Conservation (phyloP, 2,888 invertebrate genomes). For the Drosophila fungiperda region DNA sequence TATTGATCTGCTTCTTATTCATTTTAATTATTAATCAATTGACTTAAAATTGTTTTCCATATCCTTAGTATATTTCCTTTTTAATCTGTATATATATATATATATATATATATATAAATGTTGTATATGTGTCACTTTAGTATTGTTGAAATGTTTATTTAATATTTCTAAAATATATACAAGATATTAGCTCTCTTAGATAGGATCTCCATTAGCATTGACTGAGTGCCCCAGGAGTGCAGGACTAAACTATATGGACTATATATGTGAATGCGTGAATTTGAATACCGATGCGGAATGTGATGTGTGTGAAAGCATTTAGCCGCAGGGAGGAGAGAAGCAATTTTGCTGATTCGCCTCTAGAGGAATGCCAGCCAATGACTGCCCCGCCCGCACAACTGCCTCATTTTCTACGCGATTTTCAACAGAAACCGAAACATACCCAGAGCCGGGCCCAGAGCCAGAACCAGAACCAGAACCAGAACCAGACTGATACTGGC, state of each 20-base stretch:
- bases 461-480: background rate
- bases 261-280: background rate
- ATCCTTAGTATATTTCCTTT: no score
- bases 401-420: conserved; percentile 31
- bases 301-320: conserved; percentile 14
- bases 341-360: conserved; percentile 34
- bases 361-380: conserved; percentile 36
- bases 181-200: background rate
- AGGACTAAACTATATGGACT: background rate
- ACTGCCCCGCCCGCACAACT: background rate
- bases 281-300: background rate
- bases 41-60: no score
- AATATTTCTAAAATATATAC: background rate
- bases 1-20: no score
- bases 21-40: no score
- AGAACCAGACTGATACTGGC: background rate
- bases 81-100: no score
- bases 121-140: background rate
- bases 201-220: background rate
- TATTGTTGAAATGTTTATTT: background rate
- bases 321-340: conserved; percentile 12
- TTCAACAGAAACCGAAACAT: background rate
- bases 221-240: background rate
- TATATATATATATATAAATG: no score
- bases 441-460: background rate